Evolutionary conservation across 64 coral and sea anemone species (phyloP).

Genomic region (Pachyseris speciosa): DNA sequence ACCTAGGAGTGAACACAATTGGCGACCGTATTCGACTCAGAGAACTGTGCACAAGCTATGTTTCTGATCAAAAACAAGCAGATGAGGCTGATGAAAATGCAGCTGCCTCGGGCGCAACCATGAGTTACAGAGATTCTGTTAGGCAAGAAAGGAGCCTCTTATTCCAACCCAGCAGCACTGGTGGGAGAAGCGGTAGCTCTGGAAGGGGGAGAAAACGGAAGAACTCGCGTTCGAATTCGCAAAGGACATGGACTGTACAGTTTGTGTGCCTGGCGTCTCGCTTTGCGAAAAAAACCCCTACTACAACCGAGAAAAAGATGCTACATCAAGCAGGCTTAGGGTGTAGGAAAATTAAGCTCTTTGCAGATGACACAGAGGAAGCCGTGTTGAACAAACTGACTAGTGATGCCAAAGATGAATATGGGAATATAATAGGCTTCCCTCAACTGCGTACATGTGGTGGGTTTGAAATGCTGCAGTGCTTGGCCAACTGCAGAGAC

Average conservation of each 20-base stretch:
- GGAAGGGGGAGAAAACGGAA: conserved; percentile 40
- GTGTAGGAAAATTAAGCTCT: conserved; percentile 43
- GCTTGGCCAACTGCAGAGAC: too few species aligned
- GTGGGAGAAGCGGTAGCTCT: conserved; percentile 34
- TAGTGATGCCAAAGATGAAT: too few species aligned
- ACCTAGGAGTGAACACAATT: conserved; percentile 43
- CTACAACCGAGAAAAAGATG: conserved; percentile 48
- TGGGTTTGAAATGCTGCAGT: too few species aligned
- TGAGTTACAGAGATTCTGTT: conserved; percentile 52
- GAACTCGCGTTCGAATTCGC: conserved; percentile 25
- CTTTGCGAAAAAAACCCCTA: conserved; percentile 27
- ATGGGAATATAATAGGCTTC: too few species aligned
- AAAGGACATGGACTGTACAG: conserved; percentile 65
- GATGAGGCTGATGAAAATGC: conserved; percentile 4
- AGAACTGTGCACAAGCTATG: conserved; percentile 56
- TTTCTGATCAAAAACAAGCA: conserved; percentile 3
- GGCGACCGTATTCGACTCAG: conserved; percentile 48
- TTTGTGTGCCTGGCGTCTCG: conserved; percentile 62
- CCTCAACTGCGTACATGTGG: too few species aligned
- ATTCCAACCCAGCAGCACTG: conserved; percentile 51
- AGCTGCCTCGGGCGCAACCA: conserved; percentile 24
- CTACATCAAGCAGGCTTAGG: conserved; percentile 43
- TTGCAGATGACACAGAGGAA: conserved; percentile 44
- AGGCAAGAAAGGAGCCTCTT: conserved; percentile 62
- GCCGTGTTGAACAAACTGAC: conserved; percentile 44